Evolutionary conservation across 2,113 vertebrate species (phyloP).

Genomic region (Rhinoderma darwinii): DNA sequence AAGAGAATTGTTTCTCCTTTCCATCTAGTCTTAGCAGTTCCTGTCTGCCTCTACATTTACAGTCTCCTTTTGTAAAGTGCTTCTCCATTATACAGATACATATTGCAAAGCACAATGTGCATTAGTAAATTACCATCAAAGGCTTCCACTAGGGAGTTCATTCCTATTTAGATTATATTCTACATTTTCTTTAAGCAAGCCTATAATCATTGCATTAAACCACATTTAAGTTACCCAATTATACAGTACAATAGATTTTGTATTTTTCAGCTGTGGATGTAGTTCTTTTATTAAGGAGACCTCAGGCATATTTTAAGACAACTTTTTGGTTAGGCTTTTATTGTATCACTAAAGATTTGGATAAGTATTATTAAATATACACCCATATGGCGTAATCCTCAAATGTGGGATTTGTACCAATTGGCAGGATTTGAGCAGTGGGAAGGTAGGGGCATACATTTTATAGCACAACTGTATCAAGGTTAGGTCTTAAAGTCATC

Average conservation of each 20-base stretch:
- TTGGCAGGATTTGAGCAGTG: too few relatives aligned
- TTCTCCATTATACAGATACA: slow-evolving; percentile 32
- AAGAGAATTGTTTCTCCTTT: not conserved
- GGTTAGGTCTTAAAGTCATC: too few relatives aligned
- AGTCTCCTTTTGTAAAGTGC: slow-evolving; percentile 17
- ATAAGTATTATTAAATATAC: too few relatives aligned
- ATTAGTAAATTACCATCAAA: slow-evolving; percentile 35
- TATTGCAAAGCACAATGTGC: slow-evolving; percentile 13
- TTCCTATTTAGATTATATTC: not conserved
- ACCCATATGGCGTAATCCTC: too few relatives aligned
- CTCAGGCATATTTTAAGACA: too few relatives aligned
- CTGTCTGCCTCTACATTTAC: slow-evolving; percentile 12
- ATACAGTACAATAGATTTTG: not conserved
- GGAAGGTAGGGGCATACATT: too few relatives aligned
- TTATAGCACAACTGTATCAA: too few relatives aligned
- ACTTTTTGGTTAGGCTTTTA: not conserved
- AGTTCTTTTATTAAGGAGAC: too few relatives aligned
- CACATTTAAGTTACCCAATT: not conserved
- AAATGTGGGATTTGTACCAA: too few relatives aligned
- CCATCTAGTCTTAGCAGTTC: too few relatives aligned
- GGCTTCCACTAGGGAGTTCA: slow-evolving; percentile 7
- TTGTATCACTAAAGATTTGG: too few relatives aligned
- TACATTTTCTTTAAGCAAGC: slow-evolving; percentile 20
- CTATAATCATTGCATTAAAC: not conserved
- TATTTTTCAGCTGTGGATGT: not conserved